Conservation (phyloP, 1,140 invertebrate genomes). For the Chrysoperla carnea region DNA sequence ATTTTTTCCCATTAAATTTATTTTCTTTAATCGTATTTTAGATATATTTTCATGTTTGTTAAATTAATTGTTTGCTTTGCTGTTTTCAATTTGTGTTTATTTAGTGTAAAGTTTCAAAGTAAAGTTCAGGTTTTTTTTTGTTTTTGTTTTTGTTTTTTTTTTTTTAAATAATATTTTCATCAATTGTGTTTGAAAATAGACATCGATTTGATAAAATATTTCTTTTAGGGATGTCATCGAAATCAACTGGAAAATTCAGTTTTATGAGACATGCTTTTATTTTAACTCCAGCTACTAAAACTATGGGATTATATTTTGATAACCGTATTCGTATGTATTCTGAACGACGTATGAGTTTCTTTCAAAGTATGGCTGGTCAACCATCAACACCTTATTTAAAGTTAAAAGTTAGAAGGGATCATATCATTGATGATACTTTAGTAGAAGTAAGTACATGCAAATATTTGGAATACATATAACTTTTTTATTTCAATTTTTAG, state of each 20-base stretch:
- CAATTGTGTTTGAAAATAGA: too few relatives aligned
- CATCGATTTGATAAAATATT: not conserved
- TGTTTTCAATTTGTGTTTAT: too few relatives aligned
- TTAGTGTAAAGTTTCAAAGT: too few relatives aligned
- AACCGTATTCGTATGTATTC: conserved; percentile 90
- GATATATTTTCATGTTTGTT: too few relatives aligned
- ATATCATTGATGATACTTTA: conserved; percentile 81
- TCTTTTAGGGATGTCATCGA: not conserved
- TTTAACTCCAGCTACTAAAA: conserved; percentile 81
- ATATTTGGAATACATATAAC: not conserved
- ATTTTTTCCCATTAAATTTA: too few relatives aligned
- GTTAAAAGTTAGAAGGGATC: conserved; percentile 62
- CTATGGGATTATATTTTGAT: conserved; percentile 80
- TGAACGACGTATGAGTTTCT: conserved; percentile 64
- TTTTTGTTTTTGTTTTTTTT: too few relatives aligned
- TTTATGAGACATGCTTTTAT: conserved; percentile 87
- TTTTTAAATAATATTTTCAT: too few relatives aligned
- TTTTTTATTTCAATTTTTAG: conserved; percentile 2
- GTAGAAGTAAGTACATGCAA: conserved; percentile 48
- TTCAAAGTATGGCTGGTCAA: conserved; percentile 54
- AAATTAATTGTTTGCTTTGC: too few relatives aligned
- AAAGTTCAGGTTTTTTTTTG: too few relatives aligned
- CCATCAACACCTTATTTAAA: conserved; percentile 74
- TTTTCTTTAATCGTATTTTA: too few relatives aligned
- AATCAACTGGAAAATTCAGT: conserved; percentile 55